A percentile compares a stretch with the other conserved stretches of the same genome.
These are phyloP conservation scores for Cryptoblepharus egeriae DNA, from an alignment of 2,797 vertebrate species.

Conservation along the genomic window DNA sequence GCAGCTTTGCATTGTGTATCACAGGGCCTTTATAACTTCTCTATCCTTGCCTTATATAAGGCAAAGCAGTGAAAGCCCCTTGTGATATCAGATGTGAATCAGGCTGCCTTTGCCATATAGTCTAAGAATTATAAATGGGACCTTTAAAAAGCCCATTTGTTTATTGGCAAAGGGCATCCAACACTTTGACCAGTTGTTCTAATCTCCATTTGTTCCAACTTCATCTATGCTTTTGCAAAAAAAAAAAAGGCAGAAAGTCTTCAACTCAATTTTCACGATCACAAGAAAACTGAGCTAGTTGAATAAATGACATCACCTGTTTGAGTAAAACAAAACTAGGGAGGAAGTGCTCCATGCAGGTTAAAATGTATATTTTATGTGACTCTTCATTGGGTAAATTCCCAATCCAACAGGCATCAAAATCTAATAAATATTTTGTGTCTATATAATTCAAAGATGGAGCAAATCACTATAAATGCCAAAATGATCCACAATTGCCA, in stretches of 20 bases:
- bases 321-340: background rate
- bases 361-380: constrained; percentile 37
- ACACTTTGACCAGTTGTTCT: background rate
- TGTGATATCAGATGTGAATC: background rate
- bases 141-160: background rate
- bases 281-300: constrained; percentile 46
- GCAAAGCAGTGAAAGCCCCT: background rate
- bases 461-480: constrained; percentile 27
- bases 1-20: background rate
- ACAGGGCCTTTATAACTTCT: background rate
- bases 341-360: background rate
- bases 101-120: background rate
- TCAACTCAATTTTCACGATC: constrained; percentile 49
- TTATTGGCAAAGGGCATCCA: background rate
- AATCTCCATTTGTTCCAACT: accelerated
- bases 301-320: background rate
- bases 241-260: constrained; percentile 40
- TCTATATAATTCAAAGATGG: constrained; percentile 24
- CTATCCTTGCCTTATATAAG: background rate
- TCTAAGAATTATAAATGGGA: background rate
- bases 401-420: background rate
- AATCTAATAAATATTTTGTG: constrained; percentile 7
- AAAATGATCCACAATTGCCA: constrained; percentile 26
- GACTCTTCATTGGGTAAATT: constrained; percentile 39
- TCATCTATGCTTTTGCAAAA: constrained; percentile 10